These are phyloP conservation scores for Lottia scabra DNA, from an alignment of 2,888 invertebrate species.

Conservation along the genomic window DNA sequence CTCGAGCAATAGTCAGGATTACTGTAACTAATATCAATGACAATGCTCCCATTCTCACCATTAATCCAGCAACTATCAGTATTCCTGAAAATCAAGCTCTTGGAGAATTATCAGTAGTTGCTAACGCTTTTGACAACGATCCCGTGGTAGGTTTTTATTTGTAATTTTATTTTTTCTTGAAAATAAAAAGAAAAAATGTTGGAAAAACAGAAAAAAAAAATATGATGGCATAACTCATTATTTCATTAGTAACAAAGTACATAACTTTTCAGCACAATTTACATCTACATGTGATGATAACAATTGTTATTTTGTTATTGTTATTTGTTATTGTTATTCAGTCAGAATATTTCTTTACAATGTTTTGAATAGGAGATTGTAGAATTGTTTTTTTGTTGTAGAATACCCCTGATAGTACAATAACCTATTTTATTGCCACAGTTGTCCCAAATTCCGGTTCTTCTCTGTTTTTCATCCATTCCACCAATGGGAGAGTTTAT, in stretches of 20 bases:
- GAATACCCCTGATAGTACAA: conserved; percentile 31
- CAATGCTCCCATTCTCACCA: conserved; percentile 43
- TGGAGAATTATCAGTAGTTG: conserved; percentile 34
- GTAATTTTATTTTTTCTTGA: background rate
- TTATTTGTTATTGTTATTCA: no score
- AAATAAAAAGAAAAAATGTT: no score
- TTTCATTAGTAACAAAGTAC: no score
- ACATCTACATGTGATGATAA: no score
- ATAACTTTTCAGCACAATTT: no score
- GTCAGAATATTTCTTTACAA: no score
- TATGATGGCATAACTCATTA: no score
- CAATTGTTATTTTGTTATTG: no score
- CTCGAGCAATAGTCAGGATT: conserved; percentile 47
- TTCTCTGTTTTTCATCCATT: conserved; percentile 43
- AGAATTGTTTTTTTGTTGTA: conserved; percentile 13
- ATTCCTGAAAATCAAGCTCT: conserved; percentile 38
- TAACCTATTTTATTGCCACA: conserved; percentile 37
- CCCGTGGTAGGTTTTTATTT: conserved; percentile 22
- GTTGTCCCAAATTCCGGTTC: conserved; percentile 39
- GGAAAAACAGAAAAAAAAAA: no score
- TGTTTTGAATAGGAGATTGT: no score
- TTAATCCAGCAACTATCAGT: conserved; percentile 28
- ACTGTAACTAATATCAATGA: conserved; percentile 59
- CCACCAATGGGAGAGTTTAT: conserved; percentile 41
- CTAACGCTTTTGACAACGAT: conserved; percentile 47